Percentiles rank a stretch among this genome's conserved stretches.
These are phyloP conservation scores for Fissipunctia ypsillon DNA, from an alignment of 2,888 invertebrate genomes.

Conservation along the genomic window DNA sequence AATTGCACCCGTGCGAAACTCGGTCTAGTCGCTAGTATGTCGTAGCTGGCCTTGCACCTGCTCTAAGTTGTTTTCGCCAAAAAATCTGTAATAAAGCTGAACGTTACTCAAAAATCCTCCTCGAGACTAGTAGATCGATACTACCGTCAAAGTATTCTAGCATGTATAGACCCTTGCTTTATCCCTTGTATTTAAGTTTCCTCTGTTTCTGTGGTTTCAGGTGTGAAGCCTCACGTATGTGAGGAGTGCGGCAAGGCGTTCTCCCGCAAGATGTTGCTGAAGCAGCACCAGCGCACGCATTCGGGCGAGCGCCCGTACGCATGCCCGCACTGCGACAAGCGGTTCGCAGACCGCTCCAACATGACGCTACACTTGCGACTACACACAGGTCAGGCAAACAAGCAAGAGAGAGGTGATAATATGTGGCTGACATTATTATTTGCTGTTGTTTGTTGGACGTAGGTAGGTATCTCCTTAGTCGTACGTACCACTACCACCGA, in stretches of 20 bases:
- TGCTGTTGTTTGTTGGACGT: not conserved
- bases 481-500: not conserved
- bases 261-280: constrained; percentile 95
- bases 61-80: not conserved
- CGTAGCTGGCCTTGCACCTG: not conserved
- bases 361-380: constrained; percentile 95
- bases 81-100: not conserved
- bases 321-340: constrained; percentile 95
- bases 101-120: not conserved
- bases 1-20: not conserved
- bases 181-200: not conserved
- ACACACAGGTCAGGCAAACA: constrained; percentile 91
- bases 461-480: constrained; percentile 1
- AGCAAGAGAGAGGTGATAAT: constrained; percentile 44
- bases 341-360: constrained; percentile 95
- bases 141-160: not conserved
- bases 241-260: constrained; percentile 95
- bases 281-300: constrained; percentile 95
- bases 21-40: not conserved
- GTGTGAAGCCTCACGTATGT: constrained; percentile 94
- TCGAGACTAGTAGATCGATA: not conserved
- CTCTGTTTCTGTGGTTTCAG: constrained; percentile 72
- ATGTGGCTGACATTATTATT: constrained; percentile 18
- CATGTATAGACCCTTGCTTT: not conserved
- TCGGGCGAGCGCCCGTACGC: constrained; percentile 95